Conservation (phyloP, 2,888 invertebrate species). For the Nebria brevicollis region DNA sequence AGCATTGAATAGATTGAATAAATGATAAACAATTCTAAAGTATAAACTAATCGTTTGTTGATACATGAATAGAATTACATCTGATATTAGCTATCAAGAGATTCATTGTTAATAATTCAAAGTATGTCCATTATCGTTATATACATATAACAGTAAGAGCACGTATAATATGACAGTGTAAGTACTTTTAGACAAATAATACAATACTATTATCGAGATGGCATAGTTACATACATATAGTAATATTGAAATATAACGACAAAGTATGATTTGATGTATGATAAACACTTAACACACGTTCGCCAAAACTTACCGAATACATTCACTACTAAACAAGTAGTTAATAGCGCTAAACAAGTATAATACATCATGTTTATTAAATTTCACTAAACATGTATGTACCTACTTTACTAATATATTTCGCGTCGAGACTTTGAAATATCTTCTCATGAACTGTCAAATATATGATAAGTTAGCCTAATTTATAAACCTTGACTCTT, state of each 20-base stretch:
- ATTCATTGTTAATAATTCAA: too few relatives aligned
- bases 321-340: neutral
- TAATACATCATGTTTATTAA: neutral
- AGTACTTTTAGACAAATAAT: too few relatives aligned
- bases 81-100: too few relatives aligned
- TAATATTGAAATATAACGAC: too few relatives aligned
- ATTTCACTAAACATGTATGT: neutral
- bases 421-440: neutral
- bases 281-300: neutral
- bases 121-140: too few relatives aligned
- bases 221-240: neutral
- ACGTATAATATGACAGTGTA: neutral
- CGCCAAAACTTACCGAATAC: neutral
- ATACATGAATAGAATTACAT: too few relatives aligned
- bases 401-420: neutral
- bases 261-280: too few relatives aligned
- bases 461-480: slow-evolving; percentile 16
- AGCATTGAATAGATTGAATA: too few relatives aligned
- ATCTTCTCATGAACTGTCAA: neutral
- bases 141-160: neutral
- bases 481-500: slow-evolving; percentile 22
- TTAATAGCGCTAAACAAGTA: neutral
- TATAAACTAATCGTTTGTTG: too few relatives aligned
- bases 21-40: too few relatives aligned
- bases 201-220: neutral